Conservation (phyloP, 2,888 invertebrate genomes). For the Lochmaea crataegi region DNA sequence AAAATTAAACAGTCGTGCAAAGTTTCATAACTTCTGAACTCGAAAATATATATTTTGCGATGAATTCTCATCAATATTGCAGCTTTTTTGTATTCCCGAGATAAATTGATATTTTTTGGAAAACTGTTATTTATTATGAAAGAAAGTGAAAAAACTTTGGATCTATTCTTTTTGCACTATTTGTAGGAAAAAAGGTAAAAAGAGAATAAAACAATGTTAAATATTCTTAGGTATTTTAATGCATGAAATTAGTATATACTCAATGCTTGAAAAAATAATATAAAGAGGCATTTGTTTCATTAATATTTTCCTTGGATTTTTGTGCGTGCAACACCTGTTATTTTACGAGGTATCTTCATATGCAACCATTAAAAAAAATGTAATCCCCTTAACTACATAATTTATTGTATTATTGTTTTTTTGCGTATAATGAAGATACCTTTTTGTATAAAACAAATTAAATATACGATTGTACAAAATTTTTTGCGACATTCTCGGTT, state of each 20-base stretch:
- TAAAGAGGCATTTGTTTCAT: conserved; percentile 48
- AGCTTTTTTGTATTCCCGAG: too few species aligned
- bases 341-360: conserved; percentile 17
- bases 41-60: too few species aligned
- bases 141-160: background rate
- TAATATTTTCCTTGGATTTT: conserved; percentile 33
- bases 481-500: conserved; percentile 28
- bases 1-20: too few species aligned
- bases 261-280: conserved; percentile 49
- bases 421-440: conserved; percentile 25
- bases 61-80: too few species aligned
- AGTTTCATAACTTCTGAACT: too few species aligned
- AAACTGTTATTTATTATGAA: background rate
- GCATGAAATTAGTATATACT: conserved; percentile 55
- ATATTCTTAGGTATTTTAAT: conserved; percentile 49
- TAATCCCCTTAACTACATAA: background rate
- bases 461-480: conserved; percentile 33
- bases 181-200: conserved; percentile 30
- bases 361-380: background rate
- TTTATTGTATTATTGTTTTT: background rate
- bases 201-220: conserved; percentile 41
- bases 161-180: conserved; percentile 44
- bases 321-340: conserved; percentile 36
- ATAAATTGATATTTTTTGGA: background rate
- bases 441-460: conserved; percentile 11